These are phyloP conservation scores for Plutomurus gul DNA, from an alignment of 1,140 invertebrate genomes.

Conservation along the genomic window DNA sequence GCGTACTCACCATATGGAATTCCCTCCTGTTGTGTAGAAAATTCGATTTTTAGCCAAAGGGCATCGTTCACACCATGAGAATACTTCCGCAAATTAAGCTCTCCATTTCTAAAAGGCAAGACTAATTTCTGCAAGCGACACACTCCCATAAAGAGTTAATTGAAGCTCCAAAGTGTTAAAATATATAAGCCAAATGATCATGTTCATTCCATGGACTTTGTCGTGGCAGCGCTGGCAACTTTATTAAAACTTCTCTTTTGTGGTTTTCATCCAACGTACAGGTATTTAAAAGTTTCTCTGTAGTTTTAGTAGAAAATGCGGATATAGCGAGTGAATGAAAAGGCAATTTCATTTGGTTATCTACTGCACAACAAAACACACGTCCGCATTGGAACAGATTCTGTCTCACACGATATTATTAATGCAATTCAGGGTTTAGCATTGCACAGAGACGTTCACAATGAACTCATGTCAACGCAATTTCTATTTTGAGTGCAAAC, in stretches of 20 bases:
- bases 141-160: slow-evolving; percentile 17
- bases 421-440: background rate
- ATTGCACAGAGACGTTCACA: background rate
- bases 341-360: background rate
- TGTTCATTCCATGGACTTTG: too few species aligned
- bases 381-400: slow-evolving; percentile 7
- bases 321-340: background rate
- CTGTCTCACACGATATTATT: background rate
- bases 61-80: slow-evolving; percentile 9
- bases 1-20: too few species aligned
- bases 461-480: slow-evolving; percentile 21
- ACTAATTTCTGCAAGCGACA: slow-evolving; percentile 8
- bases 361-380: background rate
- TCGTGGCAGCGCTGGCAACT: too few species aligned
- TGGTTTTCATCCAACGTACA: too few species aligned
- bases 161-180: background rate
- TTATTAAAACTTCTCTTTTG: too few species aligned
- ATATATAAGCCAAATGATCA: too few species aligned
- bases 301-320: background rate
- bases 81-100: slow-evolving; percentile 26
- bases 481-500: slow-evolving; percentile 39
- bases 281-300: too few species aligned
- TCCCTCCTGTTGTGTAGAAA: slow-evolving; percentile 7
- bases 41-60: slow-evolving; percentile 27
- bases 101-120: slow-evolving; percentile 20